Conservation (phyloP, 2,888 invertebrate species). For the Allophyes oxyacanthae region DNA sequence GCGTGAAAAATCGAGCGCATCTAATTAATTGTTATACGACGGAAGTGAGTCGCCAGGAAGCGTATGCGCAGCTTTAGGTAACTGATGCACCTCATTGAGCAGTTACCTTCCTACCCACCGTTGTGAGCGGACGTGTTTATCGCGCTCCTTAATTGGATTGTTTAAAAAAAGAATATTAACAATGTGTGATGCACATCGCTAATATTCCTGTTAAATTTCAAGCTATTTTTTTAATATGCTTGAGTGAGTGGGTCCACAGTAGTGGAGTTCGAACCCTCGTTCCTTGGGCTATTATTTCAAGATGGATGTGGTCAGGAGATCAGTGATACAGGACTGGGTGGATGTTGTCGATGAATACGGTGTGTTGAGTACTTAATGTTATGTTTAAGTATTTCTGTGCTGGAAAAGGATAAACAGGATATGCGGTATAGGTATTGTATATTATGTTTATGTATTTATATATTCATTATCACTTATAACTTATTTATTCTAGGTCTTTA, state of each 20-base stretch:
- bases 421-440: constrained; percentile 41
- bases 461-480: constrained; percentile 15
- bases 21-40: constrained; percentile 73
- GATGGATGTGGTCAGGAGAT: constrained; percentile 67
- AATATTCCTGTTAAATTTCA: constrained; percentile 23
- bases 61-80: constrained; percentile 71
- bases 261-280: too few species aligned
- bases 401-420: constrained; percentile 21
- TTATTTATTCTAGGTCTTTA: constrained; percentile 2
- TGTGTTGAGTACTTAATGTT: constrained; percentile 53
- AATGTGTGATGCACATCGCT: constrained; percentile 37
- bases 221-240: background rate
- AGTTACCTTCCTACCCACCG: constrained; percentile 68
- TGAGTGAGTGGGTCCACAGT: background rate
- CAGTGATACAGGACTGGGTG: constrained; percentile 63
- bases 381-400: constrained; percentile 8
- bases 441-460: background rate
- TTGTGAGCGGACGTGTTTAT: constrained; percentile 58
- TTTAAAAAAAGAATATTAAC: constrained; percentile 20
- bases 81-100: constrained; percentile 68
- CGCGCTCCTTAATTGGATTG: constrained; percentile 47
- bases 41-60: constrained; percentile 74
- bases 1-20: constrained; percentile 69
- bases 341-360: constrained; percentile 61
- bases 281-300: constrained; percentile 14